Evolutionary conservation across 2,797 vertebrate genomes (phyloP), one percentile per base, ranked within the genome.

Genomic region (Melanotaenia nigrans): DNA sequence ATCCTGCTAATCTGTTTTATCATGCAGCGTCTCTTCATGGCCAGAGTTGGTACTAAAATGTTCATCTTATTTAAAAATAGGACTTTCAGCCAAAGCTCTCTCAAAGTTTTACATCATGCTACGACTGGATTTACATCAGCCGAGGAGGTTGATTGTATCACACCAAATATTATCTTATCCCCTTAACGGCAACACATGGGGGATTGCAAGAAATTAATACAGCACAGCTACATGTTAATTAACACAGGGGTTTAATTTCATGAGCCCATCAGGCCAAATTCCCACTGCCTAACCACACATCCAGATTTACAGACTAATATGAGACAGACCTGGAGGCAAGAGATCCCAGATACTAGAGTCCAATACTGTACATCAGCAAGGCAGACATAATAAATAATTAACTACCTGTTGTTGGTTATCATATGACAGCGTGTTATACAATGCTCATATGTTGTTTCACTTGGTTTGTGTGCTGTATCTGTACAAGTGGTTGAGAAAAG

Each of bases 1-100:
- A 24, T 16, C 11, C 30, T 4, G 20, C 30, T 49, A 58, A 10
- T 22, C 24, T 49, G 12, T 49, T 59, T 55, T 58, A 38, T 61
- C 30, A 59, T 59, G 61, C 61, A 72, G 40, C 25, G 14, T 62
- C 12, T 40, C n/a, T 67, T 70, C 4, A 24, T 53, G 33, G 28
- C 20, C 32, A 3, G 28, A 78, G 14, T 30, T 12, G 30, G 10
- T 4, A 11, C 8, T 61, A 18, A n/a, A 30, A 16, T 4, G 28
- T 57, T 40, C 40, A 40, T 36, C 3, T 0, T 14, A 3, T 24
- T 54, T 63, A 11, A 58, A 70, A 45, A 13, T 18, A 20, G 8
- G 6, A 9, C 22, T 61, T 40, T 47, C 32, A 54, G 32, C 53
- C 18, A n/a, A 18, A 16, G 1, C 9, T 73, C n/a, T 33, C 32